Base-by-base conservation (phyloP, 2,113 vertebrate genomes). In the Rhodinocichla rosea region DNA sequence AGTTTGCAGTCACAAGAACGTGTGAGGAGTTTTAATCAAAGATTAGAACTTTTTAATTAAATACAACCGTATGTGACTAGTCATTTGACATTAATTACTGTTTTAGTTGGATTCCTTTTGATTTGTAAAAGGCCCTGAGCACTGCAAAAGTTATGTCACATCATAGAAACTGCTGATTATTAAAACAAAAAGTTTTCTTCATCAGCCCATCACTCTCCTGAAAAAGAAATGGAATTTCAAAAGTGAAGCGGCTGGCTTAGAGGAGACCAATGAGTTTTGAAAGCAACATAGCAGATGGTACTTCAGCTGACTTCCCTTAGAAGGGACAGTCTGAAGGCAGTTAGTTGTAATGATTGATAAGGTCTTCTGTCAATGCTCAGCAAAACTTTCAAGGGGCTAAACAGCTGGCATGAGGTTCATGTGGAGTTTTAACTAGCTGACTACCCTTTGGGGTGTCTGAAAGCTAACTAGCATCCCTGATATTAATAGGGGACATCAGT, bases 41-140 rank as follows among this genome's bases (percentile, higher is more conserved):
- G 98, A 98, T 98, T 97, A 98, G 95, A 97, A 98, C 94, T 98
- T 98, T 97, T 98, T 98, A 98, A 98, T 98, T 98, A 98, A 98
- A 97, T 95, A 73, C 56, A 21, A 95, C 83, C 15, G 94, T 98
- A 97, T 98, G 96, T 96, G 96, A 98, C 94, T 97, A 95, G 92
- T 97, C 93, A 94, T 97, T 98, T 98, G 97, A 97, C 98, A 98
- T 98, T 98, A 98, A 98, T 98, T 98, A 97, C 97, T 97, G 94
- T 97, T 98, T 98, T 97, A 97, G 94, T 95, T 97, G 93, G 89
- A 97, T 98, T 98, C 79, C 56, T 98, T 98, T 98, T 98, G 98
- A 98, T 98, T 98, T 96, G 87, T 94, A 97, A 97, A 97, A 96
- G 91, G 94, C 95, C 96, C 82, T 95, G 86, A 97, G 97, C 91